Evolutionary conservation across 2,888 invertebrate species (phyloP), one percentile per base, ranked within the genome.

Genomic region (Marronus borbonicus): DNA sequence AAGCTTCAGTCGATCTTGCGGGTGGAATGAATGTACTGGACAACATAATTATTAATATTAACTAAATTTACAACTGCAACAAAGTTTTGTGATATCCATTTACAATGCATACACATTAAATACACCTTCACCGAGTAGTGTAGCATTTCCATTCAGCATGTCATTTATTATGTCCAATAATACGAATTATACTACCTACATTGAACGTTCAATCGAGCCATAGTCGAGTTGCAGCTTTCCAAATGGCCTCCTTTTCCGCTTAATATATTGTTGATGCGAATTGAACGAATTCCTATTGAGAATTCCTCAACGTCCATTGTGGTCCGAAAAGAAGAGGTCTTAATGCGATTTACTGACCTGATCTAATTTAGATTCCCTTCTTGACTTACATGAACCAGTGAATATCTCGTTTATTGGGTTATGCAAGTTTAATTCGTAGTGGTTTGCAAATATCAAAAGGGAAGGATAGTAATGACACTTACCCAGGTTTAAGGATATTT

Each of bases 351-450:
- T 68, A 68, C 50, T 49, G 50, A 68, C 49, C 68, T 28, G 68
- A 50, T 50, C 20, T 50, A 50, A 68, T 50, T 50, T 68, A 8
- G 68, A 24, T 68, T 20, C 50, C 68, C 50, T 10, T 50, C 50
- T 68, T 24, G 50, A 68, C 50, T 28, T 50, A 12, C 49, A 50
- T 50, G 50, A 49, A 50, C 14, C 24, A 68, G 49, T 50, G 68
- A 49, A 50, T 68, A 50, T 68, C 24, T 28, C 2, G 12, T 5
- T 50, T 49, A 68, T 68, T 68, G 20, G 50, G n/a, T 68, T 68
- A 68, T 68, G 68, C 68, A 68, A 68, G 50, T 68, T 50, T 50
- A 28, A 50, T 68, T 50, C 24, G 28, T 28, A 68, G 24, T 28
- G 24, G 17, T 28, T 50, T 12, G 68, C 10, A 20, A n/a, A 20